Percentiles rank a stretch among this genome's conserved stretches.
phyloP scores from a whole-genome alignment of 2,113 vertebrate species.

The Ranitomeya imitator region DNA sequence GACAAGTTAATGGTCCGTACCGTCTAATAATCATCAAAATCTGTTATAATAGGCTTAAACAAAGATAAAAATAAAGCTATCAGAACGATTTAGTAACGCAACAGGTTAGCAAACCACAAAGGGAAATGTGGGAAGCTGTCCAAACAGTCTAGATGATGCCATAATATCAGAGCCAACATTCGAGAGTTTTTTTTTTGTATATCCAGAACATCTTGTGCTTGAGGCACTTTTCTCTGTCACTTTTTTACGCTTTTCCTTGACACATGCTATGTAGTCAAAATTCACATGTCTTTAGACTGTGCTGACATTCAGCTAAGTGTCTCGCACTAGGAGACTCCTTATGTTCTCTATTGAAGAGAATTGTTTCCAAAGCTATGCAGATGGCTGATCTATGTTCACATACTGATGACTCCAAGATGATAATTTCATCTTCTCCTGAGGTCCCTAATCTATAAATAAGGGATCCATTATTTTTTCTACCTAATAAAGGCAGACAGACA shows the following conservation, averaged over 20 bases:
- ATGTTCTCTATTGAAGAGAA: constrained; percentile 24
- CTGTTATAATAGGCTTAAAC: constrained; percentile 42
- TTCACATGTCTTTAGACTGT: constrained; percentile 28
- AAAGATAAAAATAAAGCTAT: constrained; percentile 47
- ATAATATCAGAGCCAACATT: constrained; percentile 23
- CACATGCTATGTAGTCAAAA: constrained; percentile 41
- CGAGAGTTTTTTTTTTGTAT: background rate
- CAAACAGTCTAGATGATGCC: constrained; percentile 24
- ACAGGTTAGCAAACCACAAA: constrained; percentile 43
- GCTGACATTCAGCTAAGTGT: constrained; percentile 27
- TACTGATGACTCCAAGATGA: background rate
- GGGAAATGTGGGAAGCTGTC: constrained; percentile 34
- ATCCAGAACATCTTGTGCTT: constrained; percentile 38
- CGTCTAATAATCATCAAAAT: constrained; percentile 40
- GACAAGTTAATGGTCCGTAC: constrained; percentile 34
- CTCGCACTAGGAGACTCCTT: constrained; percentile 20
- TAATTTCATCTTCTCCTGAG: background rate
- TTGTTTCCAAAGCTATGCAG: constrained; percentile 1
- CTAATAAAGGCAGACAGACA: background rate
- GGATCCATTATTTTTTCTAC: background rate
- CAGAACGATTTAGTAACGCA: constrained; percentile 44
- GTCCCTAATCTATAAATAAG: background rate
- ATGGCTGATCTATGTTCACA: constrained; percentile 25
- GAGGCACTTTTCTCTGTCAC: constrained; percentile 22
- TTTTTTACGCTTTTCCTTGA: background rate